Base-by-base conservation (phyloP, 2,797 vertebrate species). In the Lycodopsis pacificus region DNA sequence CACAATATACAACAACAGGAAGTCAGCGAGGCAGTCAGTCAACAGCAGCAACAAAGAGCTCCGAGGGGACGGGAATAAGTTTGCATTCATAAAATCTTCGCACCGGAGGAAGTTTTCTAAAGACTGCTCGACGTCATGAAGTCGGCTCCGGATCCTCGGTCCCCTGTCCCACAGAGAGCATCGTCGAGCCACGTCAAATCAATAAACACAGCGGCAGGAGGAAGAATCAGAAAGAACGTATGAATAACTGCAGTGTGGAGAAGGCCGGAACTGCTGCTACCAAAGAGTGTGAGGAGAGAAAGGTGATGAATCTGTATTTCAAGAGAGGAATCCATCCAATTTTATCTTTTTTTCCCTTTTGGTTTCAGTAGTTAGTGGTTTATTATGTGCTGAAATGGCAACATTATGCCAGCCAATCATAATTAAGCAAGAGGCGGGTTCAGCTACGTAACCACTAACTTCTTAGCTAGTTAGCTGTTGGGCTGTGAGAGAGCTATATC, bases 111-210 rank as follows among this genome's bases (percentile, higher is more conserved):
- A 17, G 36, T 57, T 66, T 68, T 71, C 27, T 25, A 13, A 62
- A 75, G 57, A 42, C 3, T 0, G 8, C 19, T 59, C 25, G 49
- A 65, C 61, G 38, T 57, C 59, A 20, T 2, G n/a, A 1, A 54
- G 42, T 58, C 64, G 5, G 3, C 12, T 67, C 42, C 0, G 2
- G 63, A 22, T 54, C 51, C 17, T 58, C 62, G 1, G 65, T 48
- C 32, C 4, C 20, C 20, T n/a, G 25, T 73, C 69, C 61, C 48
- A 22, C 65, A 36, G 73, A 36, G 73, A 66, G 61, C 0, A 0
- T 15, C 68, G 83, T 72, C 67, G 48, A 0, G 14, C 56, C 71
- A 11, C 2, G 40, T 76, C 64, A 73, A 44, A 59, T 76, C 76
- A 36, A 80, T 62, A 74, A 71, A 65, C 78, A 8, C 17, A 2